phyloP scores from a whole-genome alignment of 2,797 vertebrate genomes.

The Sternotherus odoratus region DNA sequence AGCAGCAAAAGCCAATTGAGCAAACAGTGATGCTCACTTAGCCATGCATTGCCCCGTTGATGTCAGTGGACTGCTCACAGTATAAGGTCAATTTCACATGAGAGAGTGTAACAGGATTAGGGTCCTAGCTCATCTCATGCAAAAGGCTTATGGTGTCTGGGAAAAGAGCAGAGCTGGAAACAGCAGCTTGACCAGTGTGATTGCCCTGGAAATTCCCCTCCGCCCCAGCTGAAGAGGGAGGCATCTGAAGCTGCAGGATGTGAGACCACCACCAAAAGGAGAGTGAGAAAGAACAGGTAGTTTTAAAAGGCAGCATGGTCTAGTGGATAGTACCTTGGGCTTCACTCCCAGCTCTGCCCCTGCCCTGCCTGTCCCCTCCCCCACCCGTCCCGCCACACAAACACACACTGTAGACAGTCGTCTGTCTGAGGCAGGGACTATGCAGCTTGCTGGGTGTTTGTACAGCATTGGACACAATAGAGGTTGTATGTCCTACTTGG shows the following conservation, averaged over 20 bases:
- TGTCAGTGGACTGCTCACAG: not conserved
- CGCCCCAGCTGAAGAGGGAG: not conserved
- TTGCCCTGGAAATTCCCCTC: not conserved
- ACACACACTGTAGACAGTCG: not conserved
- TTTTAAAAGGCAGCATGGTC: not conserved
- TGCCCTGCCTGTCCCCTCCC: not conserved
- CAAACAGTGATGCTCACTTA: not conserved
- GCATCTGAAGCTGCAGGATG: not conserved
- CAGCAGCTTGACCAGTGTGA: not conserved
- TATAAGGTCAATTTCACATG: accelerated
- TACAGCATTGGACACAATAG: not conserved
- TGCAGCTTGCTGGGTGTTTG: not conserved
- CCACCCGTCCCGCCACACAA: too few species aligned
- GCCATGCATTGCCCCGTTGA: not conserved
- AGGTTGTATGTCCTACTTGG: not conserved
- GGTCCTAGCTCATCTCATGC: not conserved
- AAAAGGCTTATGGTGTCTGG: not conserved
- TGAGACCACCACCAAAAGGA: not conserved
- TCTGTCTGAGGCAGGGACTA: not conserved
- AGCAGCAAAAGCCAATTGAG: not conserved
- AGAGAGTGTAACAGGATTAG: not conserved
- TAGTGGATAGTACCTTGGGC: not conserved
- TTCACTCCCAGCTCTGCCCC: not conserved
- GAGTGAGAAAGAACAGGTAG: not conserved
- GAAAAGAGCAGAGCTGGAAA: not conserved